Evolutionary conservation across 2,888 invertebrate species (phyloP).

Genomic region (Teleogryllus oceanicus): DNA sequence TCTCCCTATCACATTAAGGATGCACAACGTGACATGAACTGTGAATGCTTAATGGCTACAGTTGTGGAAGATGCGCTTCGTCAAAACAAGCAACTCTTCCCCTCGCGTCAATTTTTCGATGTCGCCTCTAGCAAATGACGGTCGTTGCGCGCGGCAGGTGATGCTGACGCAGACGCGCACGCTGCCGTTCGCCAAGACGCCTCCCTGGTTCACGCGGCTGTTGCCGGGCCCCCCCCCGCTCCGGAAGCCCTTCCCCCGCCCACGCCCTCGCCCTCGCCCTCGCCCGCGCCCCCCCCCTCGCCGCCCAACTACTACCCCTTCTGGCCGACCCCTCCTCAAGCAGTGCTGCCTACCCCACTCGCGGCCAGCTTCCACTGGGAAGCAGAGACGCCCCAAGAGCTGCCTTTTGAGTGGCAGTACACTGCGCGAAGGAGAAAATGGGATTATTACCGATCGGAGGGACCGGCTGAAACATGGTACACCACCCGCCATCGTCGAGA

Average conservation of each 20-base stretch:
- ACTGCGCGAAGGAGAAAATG: background rate
- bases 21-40: too few species aligned
- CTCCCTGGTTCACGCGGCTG: background rate
- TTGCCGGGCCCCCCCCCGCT: too few species aligned
- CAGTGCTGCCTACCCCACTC: background rate
- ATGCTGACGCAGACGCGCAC: background rate
- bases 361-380: background rate
- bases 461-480: too few species aligned
- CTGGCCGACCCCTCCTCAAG: background rate
- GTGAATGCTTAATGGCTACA: too few species aligned
- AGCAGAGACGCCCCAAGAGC: background rate
- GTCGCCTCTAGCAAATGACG: too few species aligned
- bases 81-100: too few species aligned
- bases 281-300: background rate
- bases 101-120: too few species aligned
- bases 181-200: background rate
- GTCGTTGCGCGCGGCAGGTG: background rate
- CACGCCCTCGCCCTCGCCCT: background rate
- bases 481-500: background rate
- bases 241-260: background rate
- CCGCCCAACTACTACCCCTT: background rate
- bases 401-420: background rate
- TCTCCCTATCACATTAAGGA: too few species aligned
- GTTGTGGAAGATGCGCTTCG: too few species aligned
- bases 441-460: background rate